Conservation (phyloP, 2,113 vertebrate species). For the Buteo buteo region DNA sequence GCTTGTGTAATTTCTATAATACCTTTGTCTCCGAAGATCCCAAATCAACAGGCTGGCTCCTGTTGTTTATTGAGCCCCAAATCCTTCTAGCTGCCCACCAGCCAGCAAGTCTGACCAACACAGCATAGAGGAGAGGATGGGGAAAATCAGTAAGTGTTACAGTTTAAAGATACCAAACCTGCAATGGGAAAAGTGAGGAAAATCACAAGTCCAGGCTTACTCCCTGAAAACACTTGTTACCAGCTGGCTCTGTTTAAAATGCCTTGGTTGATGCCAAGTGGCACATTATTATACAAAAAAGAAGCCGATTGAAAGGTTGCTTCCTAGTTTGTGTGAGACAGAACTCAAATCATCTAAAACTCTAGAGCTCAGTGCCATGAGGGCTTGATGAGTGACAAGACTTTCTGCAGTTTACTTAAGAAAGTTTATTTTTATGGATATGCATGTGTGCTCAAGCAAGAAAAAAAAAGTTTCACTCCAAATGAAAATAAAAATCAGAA, state of each 20-base stretch:
- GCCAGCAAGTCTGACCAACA: neutral
- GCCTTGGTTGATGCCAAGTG: neutral
- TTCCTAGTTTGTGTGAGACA: neutral
- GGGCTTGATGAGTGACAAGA: neutral
- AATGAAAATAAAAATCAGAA: neutral
- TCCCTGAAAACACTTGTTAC: neutral
- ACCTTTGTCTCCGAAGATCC: neutral
- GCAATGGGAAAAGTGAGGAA: neutral
- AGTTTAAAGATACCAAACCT: neutral
- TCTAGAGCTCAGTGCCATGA: neutral
- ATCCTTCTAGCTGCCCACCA: neutral
- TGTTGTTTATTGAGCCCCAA: neutral
- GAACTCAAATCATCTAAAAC: neutral
- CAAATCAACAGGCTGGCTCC: neutral
- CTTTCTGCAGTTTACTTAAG: neutral
- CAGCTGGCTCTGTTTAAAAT: conserved; percentile 15
- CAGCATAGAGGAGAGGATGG: neutral
- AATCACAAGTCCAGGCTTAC: neutral
- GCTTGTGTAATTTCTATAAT: neutral
- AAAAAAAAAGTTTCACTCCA: neutral
- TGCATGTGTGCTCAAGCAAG: neutral
- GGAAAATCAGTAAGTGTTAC: neutral
- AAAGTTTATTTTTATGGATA: neutral
- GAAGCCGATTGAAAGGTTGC: neutral
- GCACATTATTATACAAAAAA: neutral